Base-by-base conservation (phyloP, 1,140 invertebrate genomes). In the Micrasema minimum region DNA sequence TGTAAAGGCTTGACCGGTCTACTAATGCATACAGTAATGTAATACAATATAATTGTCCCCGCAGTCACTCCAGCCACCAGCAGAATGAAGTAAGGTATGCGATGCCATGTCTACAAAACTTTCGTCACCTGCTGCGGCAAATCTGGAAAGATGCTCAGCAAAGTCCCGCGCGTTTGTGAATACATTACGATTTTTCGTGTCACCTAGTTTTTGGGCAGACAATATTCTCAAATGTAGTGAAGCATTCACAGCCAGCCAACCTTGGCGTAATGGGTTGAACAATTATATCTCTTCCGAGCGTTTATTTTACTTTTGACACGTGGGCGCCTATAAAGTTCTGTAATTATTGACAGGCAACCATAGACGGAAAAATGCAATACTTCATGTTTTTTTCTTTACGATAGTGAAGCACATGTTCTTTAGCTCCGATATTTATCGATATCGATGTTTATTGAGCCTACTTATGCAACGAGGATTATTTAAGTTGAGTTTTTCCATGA, bases 121-220 rank as follows among this genome's bases (percentile, higher is more conserved):
- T n/a, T 57, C 26, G 26, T 72, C 64, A 71, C 64, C 64, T 66
- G 64, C 16, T 43, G 41, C 51, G 64, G 69, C 64, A 66, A 66
- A 66, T 71, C 64, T 71, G 61, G 50, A 57, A 59, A 71, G 64
- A 50, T 71, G 61, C 41, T 71, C 65, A 48, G 62, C 57, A 62
- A 67, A 68, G 65, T 67, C 65, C 57, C 62, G 51, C 51, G 57
- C 57, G 37, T 69, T 69, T 69, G 57, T 51, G 67, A 69, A 69
- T 41, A 53, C 31, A 45, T 62, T 62, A 69, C 67, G 67, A 69
- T 50, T 69, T 69, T 62, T 69, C 43, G 67, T 41, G 67, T 69
- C 67, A 69, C 67, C 67, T 69, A 69, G 38, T 69, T 51, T 62
- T 50, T 69, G 67, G 67, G 67, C 67, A 69, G 57, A 69, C 67